Percentiles rank a stretch among this genome's conserved stretches.
phyloP scores from a whole-genome alignment of 1,140 invertebrate species.

The Philaenus spumarius region DNA sequence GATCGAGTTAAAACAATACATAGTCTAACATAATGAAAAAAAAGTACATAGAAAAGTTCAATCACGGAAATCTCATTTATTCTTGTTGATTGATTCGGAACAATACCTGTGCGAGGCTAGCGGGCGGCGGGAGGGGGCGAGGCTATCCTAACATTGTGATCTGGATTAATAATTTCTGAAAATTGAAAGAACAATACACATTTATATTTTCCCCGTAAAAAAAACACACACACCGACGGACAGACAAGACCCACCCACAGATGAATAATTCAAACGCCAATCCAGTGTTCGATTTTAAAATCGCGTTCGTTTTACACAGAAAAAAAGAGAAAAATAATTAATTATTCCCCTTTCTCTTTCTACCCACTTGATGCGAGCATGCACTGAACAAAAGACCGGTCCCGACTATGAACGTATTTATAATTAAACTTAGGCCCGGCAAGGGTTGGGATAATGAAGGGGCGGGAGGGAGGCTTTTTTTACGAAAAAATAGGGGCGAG shows the following conservation, averaged over 20 bases:
- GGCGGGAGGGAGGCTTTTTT: neutral
- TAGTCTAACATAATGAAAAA: conserved; percentile 15
- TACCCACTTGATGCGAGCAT: neutral
- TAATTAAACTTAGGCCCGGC: conserved; percentile 14
- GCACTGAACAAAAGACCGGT: conserved; percentile 6
- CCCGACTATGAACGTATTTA: conserved; percentile 9
- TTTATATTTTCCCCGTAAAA: no score
- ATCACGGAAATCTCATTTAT: conserved; percentile 16
- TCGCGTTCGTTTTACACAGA: conserved; percentile 10
- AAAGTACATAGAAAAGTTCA: conserved; percentile 1
- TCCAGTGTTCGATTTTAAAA: conserved; percentile 13
- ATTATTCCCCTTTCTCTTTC: conserved; percentile 4
- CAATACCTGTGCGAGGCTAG: neutral
- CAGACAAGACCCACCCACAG: neutral
- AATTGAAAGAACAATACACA: no score
- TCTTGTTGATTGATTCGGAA: conserved; percentile 13
- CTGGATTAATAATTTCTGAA: no score
- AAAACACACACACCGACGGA: no score
- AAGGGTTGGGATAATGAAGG: conserved; percentile 16
- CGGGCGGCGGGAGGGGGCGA: no score
- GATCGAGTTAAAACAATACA: conserved; percentile 14
- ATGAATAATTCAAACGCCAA: conserved; percentile 12
- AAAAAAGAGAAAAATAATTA: conserved; percentile 12
- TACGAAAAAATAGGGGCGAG: no score
- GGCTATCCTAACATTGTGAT: no score